Percentiles rank a stretch among this genome's conserved stretches.
These are phyloP conservation scores for Acronicta psi DNA, from an alignment of 2,888 invertebrate species.

Conservation along the genomic window DNA sequence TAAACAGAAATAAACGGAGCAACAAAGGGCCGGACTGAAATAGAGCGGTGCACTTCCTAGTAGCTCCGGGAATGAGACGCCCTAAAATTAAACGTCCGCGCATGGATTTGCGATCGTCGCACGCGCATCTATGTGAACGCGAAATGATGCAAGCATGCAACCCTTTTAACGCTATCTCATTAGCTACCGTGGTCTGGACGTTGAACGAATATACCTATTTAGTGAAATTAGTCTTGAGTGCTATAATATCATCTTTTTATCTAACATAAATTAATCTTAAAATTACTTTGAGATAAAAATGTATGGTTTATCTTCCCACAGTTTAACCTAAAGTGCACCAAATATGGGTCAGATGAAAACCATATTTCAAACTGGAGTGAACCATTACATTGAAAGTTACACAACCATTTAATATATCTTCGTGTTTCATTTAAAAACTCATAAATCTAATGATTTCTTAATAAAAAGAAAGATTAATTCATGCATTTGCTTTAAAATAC, in stretches of 20 bases:
- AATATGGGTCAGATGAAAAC: not conserved
- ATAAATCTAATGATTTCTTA: slow-evolving; percentile 24
- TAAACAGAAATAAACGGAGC: slow-evolving; percentile 85
- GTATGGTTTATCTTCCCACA: not conserved
- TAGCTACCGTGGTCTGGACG: slow-evolving; percentile 2
- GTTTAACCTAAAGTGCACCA: not conserved
- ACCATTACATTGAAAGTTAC: slow-evolving; percentile 1
- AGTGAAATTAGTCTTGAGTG: not conserved
- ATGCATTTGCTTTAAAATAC: slow-evolving; percentile 16
- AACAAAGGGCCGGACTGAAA: slow-evolving; percentile 84
- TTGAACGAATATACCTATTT: not conserved
- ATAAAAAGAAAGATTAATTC: slow-evolving; percentile 26
- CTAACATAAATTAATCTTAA: not conserved
- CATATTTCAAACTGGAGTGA: slow-evolving; percentile 1
- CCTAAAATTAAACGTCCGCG: slow-evolving; percentile 72
- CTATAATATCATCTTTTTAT: not conserved
- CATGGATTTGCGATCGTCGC: slow-evolving; percentile 46
- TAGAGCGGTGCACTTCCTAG: slow-evolving; percentile 82
- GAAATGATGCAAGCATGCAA: slow-evolving; percentile 41
- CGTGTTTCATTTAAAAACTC: slow-evolving; percentile 23
- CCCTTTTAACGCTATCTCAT: slow-evolving; percentile 44
- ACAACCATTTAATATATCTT: slow-evolving; percentile 13
- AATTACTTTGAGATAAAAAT: slow-evolving; percentile 1
- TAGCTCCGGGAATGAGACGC: slow-evolving; percentile 70
- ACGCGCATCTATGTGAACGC: slow-evolving; percentile 42